Evolutionary conservation across 2,888 invertebrate species (phyloP).

Genomic region (Coronaproctus castanopsis): DNA sequence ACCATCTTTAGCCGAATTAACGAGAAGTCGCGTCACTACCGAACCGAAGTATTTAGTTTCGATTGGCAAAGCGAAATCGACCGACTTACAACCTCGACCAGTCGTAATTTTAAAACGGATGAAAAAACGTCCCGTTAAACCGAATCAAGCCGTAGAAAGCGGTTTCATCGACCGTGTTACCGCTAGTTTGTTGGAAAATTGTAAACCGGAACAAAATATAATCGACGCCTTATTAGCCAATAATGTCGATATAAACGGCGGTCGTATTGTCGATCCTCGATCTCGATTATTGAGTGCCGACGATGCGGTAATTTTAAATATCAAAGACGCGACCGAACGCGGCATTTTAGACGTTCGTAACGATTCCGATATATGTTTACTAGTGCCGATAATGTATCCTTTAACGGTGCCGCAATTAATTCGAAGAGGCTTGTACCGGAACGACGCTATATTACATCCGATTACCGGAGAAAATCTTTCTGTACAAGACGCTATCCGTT

Average conservation of each 20-base stretch:
- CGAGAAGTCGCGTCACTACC: conserved; percentile 34
- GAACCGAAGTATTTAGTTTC: conserved; percentile 47
- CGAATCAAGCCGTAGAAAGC: conserved; percentile 54
- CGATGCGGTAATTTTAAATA: conserved; percentile 32
- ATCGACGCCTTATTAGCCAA: conserved; percentile 50
- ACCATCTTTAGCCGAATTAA: conserved; percentile 36
- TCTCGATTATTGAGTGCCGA: conserved; percentile 39
- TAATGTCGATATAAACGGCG: conserved; percentile 48
- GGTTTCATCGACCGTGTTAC: conserved; percentile 60
- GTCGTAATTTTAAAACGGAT: conserved; percentile 49
- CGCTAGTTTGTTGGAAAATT: conserved; percentile 42
- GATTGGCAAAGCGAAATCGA: conserved; percentile 35
- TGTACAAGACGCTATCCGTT: conserved; percentile 63
- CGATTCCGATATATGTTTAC: conserved; percentile 44
- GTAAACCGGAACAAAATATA: conserved; percentile 42
- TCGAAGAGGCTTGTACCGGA: conserved; percentile 57
- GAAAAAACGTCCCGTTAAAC: conserved; percentile 49
- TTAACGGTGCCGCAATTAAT: conserved; percentile 65
- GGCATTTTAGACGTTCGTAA: conserved; percentile 54
- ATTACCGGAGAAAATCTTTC: conserved; percentile 61
- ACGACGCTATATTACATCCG: conserved; percentile 54
- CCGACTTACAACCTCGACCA: conserved; percentile 34
- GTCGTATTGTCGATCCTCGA: conserved; percentile 63
- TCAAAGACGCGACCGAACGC: conserved; percentile 63
- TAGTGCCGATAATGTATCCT: conserved; percentile 60